Base-by-base conservation (phyloP, 2,113 vertebrate species). In the Poecilia latipinna region DNA sequence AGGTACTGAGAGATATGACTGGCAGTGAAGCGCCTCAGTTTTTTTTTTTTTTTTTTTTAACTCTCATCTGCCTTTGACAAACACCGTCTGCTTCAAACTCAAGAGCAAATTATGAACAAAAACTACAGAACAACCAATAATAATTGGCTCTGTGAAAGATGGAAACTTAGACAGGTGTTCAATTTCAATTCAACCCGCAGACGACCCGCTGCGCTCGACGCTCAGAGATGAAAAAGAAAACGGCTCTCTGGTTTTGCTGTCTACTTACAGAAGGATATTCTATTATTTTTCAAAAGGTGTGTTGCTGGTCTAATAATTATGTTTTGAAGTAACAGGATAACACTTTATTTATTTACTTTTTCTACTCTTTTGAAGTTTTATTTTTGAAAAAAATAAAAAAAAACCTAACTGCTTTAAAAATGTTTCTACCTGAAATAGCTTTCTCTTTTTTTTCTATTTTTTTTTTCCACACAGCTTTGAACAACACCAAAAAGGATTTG, bases 161-260 rank as follows among this genome's bases (percentile, higher is more conserved):
- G 17, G 35, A 10, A 44, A 65, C 12, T 70, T 62, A 74, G 60
- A 11, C 8, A 37, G 35, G 35, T 37, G 35, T 32, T 70, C 15
- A 24, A 66, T 72, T 72, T 42, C 29, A 48, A 44, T 15, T 5
- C 28, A 32, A 37, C 24, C 24, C 22, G 22, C 4, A 1, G 17
- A 7, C 19, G n/a, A 26, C 64, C 64, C 37, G 24, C 67, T 60
- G 44, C 29, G 67, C 19, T 44, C 39, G 48, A 75, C 33, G 64
- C 51, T 79, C 61, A 65, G 24, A 31, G 71, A 77, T 66, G 61
- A 80, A 68, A n/a, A 24, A 24, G 22, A 57, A 57, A 24, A 51
- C 4, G 37, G 39, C 62, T 51, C 61, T 70, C 24, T 22, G 76
- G 19, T 67, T 64, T 73, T 54, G 70, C 68, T n/a, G 35, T 61